Evolutionary conservation across 2,113 vertebrate species (phyloP).

Genomic region (Pelodiscus sinensis): DNA sequence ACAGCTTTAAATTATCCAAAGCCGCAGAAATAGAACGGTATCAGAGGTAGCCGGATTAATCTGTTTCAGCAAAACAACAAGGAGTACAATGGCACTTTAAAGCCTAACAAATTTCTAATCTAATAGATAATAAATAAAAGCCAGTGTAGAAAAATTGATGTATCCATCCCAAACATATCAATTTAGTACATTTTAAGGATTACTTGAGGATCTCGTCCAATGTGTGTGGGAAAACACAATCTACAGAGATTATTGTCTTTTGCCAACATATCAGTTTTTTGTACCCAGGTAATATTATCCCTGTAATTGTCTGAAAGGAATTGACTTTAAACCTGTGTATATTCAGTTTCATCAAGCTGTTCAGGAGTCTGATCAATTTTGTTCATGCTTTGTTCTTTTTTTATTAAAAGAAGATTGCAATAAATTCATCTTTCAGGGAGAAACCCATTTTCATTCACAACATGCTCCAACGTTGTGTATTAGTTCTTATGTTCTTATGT

Average conservation of each 20-base stretch:
- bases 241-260: constrained; percentile 22
- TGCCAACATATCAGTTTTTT: not conserved
- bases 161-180: constrained; percentile 21
- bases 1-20: not conserved
- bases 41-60: no score
- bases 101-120: not conserved
- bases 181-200: constrained; percentile 1
- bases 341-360: constrained; percentile 32
- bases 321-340: constrained; percentile 31
- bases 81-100: no score
- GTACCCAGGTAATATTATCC: constrained; percentile 3
- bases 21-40: not conserved
- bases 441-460: not conserved
- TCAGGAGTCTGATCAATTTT: constrained; percentile 5
- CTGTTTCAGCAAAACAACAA: no score
- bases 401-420: not conserved
- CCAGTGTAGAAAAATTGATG: not conserved
- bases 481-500: no score
- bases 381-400: not conserved
- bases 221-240: not conserved
- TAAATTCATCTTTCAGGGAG: not conserved
- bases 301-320: constrained; percentile 13
- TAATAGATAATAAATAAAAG: not conserved
- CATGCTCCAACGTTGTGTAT: not conserved
- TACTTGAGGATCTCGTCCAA: constrained; percentile 26